Conservation (phyloP, 2,113 vertebrate genomes). For the Strigops habroptila region DNA sequence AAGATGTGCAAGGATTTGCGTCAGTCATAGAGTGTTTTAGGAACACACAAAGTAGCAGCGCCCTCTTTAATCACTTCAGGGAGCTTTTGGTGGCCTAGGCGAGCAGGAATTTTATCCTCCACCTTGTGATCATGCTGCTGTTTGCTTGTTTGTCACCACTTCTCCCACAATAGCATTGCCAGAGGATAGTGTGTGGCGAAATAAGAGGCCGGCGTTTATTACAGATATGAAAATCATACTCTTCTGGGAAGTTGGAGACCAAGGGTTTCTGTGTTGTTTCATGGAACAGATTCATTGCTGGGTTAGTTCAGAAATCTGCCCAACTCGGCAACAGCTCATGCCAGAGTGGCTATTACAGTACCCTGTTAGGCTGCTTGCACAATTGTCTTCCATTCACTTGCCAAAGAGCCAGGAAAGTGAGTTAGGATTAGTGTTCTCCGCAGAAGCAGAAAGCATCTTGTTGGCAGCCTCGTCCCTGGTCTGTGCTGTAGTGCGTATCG, state of each 20-base stretch:
- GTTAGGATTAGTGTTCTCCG: accelerated
- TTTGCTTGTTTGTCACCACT: neutral
- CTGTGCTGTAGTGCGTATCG: accelerated
- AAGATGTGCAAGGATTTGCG: neutral
- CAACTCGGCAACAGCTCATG: accelerated
- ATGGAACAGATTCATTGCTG: neutral
- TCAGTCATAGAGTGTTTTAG: neutral
- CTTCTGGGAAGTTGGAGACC: neutral
- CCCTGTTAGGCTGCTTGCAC: neutral
- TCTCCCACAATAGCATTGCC: neutral
- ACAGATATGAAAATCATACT: neutral
- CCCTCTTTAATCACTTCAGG: neutral
- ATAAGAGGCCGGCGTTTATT: neutral
- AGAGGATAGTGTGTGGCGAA: accelerated
- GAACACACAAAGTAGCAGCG: accelerated
- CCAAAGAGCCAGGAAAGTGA: neutral
- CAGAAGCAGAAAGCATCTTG: neutral
- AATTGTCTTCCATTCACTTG: neutral
- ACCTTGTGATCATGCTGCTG: accelerated
- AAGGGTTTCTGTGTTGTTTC: neutral
- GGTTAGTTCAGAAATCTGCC: neutral
- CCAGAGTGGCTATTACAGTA: accelerated
- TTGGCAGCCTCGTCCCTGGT: neutral
- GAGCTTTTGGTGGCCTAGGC: neutral
- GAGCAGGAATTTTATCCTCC: neutral